These are phyloP conservation scores for Drosophila merina DNA, from an alignment of 2,888 invertebrate species.

Conservation along the genomic window DNA sequence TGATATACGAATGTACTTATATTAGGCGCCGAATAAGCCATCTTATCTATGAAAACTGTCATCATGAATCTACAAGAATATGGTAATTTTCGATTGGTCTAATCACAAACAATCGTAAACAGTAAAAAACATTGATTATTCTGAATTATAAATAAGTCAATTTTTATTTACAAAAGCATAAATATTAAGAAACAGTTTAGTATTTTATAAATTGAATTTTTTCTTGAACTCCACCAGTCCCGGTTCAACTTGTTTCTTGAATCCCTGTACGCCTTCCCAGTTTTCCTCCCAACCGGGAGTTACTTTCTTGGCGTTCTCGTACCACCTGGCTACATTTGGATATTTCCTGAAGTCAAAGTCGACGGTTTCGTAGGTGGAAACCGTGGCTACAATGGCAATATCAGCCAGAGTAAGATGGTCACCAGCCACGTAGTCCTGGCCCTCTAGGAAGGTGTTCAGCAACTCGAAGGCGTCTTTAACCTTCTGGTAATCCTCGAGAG, in stretches of 20 bases:
- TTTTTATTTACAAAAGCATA: too few relatives aligned
- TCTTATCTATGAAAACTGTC: background rate
- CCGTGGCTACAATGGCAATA: constrained; percentile 86
- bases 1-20: background rate
- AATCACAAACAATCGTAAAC: background rate
- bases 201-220: background rate
- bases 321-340: constrained; percentile 47
- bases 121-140: background rate
- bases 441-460: constrained; percentile 45
- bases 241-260: constrained; percentile 78
- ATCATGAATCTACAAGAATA: background rate
- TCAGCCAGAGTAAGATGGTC: constrained; percentile 91
- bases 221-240: background rate
- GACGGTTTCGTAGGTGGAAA: constrained; percentile 36
- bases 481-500: constrained; percentile 43
- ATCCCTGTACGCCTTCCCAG: constrained; percentile 84
- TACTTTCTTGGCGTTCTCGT: constrained; percentile 87
- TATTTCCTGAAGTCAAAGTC: constrained; percentile 42
- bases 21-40: background rate
- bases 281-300: constrained; percentile 85
- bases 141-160: background rate
- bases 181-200: too few relatives aligned
- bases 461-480: constrained; percentile 44
- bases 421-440: constrained; percentile 86
- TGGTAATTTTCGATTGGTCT: background rate